Percentiles rank a stretch among this genome's conserved stretches.
Conservation (phyloP, 2,113 vertebrate genomes). For the Pseudopodoces humilis region DNA sequence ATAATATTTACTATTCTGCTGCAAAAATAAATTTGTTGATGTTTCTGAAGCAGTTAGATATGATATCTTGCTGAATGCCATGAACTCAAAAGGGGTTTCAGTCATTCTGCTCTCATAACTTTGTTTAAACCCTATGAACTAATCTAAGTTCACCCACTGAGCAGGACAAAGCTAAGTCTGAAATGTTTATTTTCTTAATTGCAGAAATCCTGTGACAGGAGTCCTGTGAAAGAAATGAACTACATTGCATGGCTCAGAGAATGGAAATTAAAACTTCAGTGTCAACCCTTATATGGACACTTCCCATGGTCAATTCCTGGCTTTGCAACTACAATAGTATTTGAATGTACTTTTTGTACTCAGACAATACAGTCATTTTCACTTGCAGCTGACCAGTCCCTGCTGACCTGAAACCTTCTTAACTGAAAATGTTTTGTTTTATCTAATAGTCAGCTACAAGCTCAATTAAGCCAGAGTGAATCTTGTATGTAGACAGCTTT, state of each 20-base stretch:
- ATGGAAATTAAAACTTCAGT: background rate
- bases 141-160: background rate
- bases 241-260: background rate
- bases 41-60: background rate
- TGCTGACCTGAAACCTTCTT: background rate
- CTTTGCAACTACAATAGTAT: background rate
- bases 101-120: background rate
- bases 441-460: background rate
- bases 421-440: background rate
- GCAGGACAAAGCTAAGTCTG: background rate
- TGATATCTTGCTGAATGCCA: background rate
- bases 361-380: background rate
- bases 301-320: background rate
- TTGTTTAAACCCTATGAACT: background rate
- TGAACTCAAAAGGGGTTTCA: background rate
- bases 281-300: background rate
- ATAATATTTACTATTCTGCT: background rate
- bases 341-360: background rate
- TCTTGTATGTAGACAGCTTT: background rate
- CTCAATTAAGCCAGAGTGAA: background rate
- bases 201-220: background rate
- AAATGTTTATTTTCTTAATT: background rate
- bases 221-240: background rate
- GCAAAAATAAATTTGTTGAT: background rate
- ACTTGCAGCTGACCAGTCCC: background rate